Percentiles rank a stretch among this genome's conserved stretches.
Conservation (phyloP, 2,888 invertebrate species). For the Macrophya alboannulata region DNA sequence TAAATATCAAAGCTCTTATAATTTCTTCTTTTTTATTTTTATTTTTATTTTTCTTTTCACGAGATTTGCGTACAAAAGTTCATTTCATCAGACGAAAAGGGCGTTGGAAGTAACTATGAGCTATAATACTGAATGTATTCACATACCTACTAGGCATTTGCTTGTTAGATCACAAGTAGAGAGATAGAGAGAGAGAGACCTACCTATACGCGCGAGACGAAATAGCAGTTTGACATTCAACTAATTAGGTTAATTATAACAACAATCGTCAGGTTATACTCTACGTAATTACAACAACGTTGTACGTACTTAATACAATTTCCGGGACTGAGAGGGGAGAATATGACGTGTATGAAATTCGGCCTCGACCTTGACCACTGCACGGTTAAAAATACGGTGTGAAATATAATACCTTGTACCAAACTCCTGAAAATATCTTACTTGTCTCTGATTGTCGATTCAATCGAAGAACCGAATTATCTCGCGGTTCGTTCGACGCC, state of each 20-base stretch:
- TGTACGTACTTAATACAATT: neutral
- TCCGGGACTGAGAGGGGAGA: neutral
- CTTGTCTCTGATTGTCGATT: too few species aligned
- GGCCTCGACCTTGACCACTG: constrained; percentile 5
- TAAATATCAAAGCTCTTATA: neutral
- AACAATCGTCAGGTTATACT: constrained; percentile 1
- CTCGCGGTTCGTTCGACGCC: too few species aligned
- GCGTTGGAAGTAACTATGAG: neutral
- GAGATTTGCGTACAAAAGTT: neutral
- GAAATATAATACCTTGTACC: neutral
- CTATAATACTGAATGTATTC: too few species aligned
- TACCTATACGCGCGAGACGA: neutral
- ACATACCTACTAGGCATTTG: neutral
- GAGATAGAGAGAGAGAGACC: neutral
- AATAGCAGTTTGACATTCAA: constrained; percentile 16
- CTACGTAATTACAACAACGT: constrained; percentile 23
- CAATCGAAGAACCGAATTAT: too few species aligned
- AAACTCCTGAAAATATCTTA: neutral
- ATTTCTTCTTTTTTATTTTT: too few species aligned
- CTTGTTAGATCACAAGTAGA: neutral
- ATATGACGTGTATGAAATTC: neutral
- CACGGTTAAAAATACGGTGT: neutral
- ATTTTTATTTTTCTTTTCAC: neutral
- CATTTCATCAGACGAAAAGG: neutral
- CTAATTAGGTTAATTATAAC: constrained; percentile 44